These are phyloP conservation scores for Typhlichthys eigenmanni DNA, from an alignment of 2,797 vertebrate species.

Conservation along the genomic window DNA sequence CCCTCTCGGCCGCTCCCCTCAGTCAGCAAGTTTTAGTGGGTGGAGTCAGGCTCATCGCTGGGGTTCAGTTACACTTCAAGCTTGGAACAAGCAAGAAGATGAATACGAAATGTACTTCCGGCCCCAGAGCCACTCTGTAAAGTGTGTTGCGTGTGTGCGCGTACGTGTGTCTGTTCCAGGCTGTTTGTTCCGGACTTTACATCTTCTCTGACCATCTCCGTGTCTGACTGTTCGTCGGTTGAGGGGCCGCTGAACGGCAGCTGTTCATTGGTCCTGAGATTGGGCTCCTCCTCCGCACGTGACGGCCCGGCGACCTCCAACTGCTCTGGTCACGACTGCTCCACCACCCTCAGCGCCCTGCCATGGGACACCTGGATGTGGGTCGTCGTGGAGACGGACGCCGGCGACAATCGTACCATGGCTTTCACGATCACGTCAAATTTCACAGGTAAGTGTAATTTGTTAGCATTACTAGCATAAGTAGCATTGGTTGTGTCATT, in stretches of 20 bases:
- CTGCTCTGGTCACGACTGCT: conserved; percentile 78
- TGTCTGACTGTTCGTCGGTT: conserved; percentile 72
- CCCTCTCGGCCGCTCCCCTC: too few species aligned
- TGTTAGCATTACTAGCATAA: too few species aligned
- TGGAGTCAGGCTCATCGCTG: too few species aligned
- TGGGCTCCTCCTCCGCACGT: conserved; percentile 81
- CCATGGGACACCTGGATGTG: conserved; percentile 91
- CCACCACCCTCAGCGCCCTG: conserved; percentile 72
- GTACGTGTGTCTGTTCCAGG: conserved; percentile 60
- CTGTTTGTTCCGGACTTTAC: conserved; percentile 87
- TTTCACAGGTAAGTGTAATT: conserved; percentile 45
- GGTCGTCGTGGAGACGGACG: conserved; percentile 77
- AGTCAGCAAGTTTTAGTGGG: too few species aligned
- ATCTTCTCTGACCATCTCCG: conserved; percentile 74
- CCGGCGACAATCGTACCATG: conserved; percentile 60
- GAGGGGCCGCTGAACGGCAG: conserved; percentile 28
- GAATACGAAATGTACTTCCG: too few species aligned
- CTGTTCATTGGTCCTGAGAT: conserved; percentile 77
- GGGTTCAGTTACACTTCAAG: too few species aligned
- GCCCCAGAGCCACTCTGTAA: too few species aligned
- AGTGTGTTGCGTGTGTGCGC: conserved; percentile 7
- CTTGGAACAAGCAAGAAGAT: too few species aligned
- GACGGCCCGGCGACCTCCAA: conserved; percentile 72
- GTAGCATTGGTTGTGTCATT: too few species aligned
- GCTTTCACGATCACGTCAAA: conserved; percentile 75